A percentile compares a stretch with the other conserved stretches of the same genome.
Evolutionary conservation across 1,140 invertebrate genomes (phyloP).

Genomic region (Periplaneta americana): DNA sequence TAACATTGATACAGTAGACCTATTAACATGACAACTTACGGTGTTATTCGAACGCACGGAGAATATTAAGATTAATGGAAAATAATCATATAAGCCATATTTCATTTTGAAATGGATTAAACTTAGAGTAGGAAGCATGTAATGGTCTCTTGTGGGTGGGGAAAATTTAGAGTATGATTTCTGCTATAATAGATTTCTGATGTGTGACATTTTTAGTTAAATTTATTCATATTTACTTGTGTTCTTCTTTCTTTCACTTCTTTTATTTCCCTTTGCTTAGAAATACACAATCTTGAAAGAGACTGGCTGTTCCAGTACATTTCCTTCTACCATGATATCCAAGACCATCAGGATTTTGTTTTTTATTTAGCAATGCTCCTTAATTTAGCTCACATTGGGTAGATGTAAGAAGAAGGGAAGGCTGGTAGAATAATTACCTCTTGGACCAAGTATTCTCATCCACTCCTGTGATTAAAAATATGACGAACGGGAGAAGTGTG

Average conservation of each 20-base stretch:
- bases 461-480: background rate
- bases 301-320: background rate
- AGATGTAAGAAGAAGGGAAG: background rate
- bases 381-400: background rate
- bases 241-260: too few species aligned
- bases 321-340: background rate
- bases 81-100: too few species aligned
- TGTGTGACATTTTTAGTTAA: background rate
- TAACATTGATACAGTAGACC: too few species aligned
- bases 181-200: background rate
- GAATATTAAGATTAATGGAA: too few species aligned
- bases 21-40: too few species aligned
- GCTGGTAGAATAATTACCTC: background rate
- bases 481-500: background rate
- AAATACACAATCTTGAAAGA: too few species aligned
- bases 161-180: background rate
- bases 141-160: background rate
- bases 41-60: too few species aligned
- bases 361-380: background rate
- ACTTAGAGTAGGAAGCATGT: too few species aligned
- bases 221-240: background rate
- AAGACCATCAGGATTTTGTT: background rate
- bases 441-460: background rate
- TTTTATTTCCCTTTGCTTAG: too few species aligned
- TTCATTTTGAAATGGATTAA: too few species aligned